These are phyloP conservation scores for Gymnocephalus cernua DNA, from an alignment of 2,113 vertebrate species.

Conservation along the genomic window DNA sequence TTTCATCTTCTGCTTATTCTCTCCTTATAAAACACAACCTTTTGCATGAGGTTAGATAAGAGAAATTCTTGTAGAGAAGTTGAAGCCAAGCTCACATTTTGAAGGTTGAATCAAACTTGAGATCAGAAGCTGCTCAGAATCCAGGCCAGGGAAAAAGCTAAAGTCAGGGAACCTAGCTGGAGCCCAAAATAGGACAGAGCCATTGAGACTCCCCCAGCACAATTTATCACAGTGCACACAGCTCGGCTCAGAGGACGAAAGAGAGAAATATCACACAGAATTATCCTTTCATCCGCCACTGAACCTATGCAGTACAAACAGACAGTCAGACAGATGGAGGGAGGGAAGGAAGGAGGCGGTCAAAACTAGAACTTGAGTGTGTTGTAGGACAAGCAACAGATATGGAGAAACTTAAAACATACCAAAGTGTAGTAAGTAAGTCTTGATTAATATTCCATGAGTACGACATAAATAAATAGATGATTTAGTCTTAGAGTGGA, in stretches of 20 bases:
- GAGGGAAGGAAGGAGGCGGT: constrained; percentile 21
- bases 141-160: constrained; percentile 46
- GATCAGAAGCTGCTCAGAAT: constrained; percentile 45
- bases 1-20: too few relatives aligned
- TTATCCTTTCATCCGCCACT: constrained; percentile 52
- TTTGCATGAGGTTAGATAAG: background rate
- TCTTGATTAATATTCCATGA: constrained; percentile 54
- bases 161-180: constrained; percentile 58
- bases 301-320: constrained; percentile 80
- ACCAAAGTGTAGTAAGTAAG: background rate
- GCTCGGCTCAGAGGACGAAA: constrained; percentile 48
- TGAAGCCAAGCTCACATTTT: constrained; percentile 34
- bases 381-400: constrained; percentile 6
- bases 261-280: constrained; percentile 63
- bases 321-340: constrained; percentile 18
- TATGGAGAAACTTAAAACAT: constrained; percentile 28
- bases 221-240: constrained; percentile 69
- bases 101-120: constrained; percentile 50
- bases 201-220: constrained; percentile 69
- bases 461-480: constrained; percentile 50
- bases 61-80: background rate
- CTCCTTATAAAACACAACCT: background rate
- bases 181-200: constrained; percentile 78
- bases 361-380: constrained; percentile 8
- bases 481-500: constrained; percentile 48